Evolutionary conservation across 2,113 vertebrate species (phyloP).

Genomic region (Pelusios castaneus): DNA sequence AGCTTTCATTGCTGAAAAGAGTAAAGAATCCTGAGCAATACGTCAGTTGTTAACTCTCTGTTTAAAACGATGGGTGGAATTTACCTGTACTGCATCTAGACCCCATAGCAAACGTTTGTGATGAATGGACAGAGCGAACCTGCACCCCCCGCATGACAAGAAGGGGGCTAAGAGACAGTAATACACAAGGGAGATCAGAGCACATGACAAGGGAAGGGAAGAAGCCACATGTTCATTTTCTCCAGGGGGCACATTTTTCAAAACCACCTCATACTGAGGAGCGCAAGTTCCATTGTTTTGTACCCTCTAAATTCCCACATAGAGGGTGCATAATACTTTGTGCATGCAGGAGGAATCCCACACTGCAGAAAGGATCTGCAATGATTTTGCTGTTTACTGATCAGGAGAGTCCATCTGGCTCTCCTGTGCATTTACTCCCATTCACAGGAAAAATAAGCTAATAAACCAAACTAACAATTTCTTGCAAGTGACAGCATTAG

Average conservation of each 20-base stretch:
- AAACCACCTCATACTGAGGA: background rate
- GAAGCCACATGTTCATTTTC: background rate
- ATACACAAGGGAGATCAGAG: background rate
- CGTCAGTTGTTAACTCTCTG: background rate
- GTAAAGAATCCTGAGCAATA: background rate
- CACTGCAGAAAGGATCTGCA: background rate
- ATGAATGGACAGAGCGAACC: background rate
- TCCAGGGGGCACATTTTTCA: background rate
- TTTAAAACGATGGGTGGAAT: background rate
- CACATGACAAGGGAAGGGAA: background rate
- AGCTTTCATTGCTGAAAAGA: background rate
- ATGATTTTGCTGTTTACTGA: background rate
- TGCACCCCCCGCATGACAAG: background rate
- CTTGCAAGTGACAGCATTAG: background rate
- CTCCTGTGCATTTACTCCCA: background rate
- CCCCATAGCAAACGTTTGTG: accelerated
- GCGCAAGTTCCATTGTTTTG: background rate
- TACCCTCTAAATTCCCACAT: background rate
- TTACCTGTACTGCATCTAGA: background rate
- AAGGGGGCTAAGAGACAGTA: background rate
- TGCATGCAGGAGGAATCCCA: background rate
- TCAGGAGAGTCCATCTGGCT: background rate
- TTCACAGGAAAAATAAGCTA: background rate
- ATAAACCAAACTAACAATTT: background rate
- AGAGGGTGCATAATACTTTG: background rate